Percentiles rank a stretch among this genome's conserved stretches.
Conservation (phyloP, 2,888 invertebrate genomes). For the Chalcis sispes region DNA sequence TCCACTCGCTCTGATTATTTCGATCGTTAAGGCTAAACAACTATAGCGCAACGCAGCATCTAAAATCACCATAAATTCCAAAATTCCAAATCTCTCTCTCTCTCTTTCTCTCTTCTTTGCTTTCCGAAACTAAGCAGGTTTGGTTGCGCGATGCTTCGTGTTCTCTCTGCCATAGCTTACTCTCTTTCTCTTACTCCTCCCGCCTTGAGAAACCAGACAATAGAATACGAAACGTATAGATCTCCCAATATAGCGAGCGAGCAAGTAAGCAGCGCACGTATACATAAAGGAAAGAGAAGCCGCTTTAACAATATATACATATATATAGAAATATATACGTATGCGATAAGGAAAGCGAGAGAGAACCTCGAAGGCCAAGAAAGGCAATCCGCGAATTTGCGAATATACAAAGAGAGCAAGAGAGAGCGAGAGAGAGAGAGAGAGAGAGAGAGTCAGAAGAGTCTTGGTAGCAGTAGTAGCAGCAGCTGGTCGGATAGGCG, state of each 20-base stretch:
- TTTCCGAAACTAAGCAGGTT: no score
- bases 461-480: slow-evolving; percentile 9
- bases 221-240: slow-evolving; percentile 12
- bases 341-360: background rate
- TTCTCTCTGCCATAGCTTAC: no score
- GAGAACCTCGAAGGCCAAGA: slow-evolving; percentile 47
- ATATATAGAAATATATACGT: background rate
- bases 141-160: no score
- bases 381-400: slow-evolving; percentile 62
- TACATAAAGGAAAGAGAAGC: no score
- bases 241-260: slow-evolving; percentile 12
- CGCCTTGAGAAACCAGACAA: slow-evolving; percentile 38
- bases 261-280: background rate
- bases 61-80: no score
- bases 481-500: slow-evolving; percentile 20
- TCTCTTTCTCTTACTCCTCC: no score
- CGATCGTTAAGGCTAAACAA: no score
- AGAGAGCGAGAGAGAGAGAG: background rate
- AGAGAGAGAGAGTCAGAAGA: background rate
- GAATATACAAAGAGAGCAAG: slow-evolving; percentile 64
- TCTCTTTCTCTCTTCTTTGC: no score
- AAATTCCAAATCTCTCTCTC: no score
- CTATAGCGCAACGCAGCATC: no score
- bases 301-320: background rate
- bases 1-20: no score